Evolutionary conservation across 1,140 invertebrate species (phyloP), one percentile per base, ranked within the genome.

Genomic region (Chrysoperla carnea): DNA sequence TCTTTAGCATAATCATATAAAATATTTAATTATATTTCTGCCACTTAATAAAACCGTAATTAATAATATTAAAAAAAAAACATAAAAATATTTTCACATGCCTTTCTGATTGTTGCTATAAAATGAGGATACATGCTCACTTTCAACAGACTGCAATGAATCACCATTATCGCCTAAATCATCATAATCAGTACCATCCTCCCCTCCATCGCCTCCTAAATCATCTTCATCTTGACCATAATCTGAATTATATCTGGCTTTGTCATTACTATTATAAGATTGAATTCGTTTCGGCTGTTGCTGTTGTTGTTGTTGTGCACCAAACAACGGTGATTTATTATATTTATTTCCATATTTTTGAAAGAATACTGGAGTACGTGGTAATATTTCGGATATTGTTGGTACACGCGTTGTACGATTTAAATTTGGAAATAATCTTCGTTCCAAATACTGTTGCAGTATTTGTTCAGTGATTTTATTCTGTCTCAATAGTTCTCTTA

Each of bases 381-480:
- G 72, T 14, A 75, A 53, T 41, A 77, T 76, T 43, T 76, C 73
- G 17, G 64, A 64, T 14, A 75, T 63, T 6, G 69, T 72, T 4
- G 73, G 73, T 7, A 69, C 61, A 45, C 62, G 67, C 6, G 62
- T 56, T 17, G 54, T 57, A 6, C 62, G 62, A 48, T 59, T 65
- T 11, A 58, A 56, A 47, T 68, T 56, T 8, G 67, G 68, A 53
- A 69, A 72, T 23, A 78, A 52, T 15, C 72, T 70, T 50, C 72
- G 68, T 56, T 78, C 75, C 40, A 80, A 64, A 53, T 70, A 80
- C 46, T 75, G 75, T 53, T 76, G 72, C 41, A 80, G 65, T 46
- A 80, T 78, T 61, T 78, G 73, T 55, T 75, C 67, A 13, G 76
- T 80, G 55, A 78, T 78, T 57, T 68, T 67, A 62, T 80, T 80